Evolutionary conservation across 2,888 invertebrate species (phyloP).

Genomic region (Heliconius aoede): DNA sequence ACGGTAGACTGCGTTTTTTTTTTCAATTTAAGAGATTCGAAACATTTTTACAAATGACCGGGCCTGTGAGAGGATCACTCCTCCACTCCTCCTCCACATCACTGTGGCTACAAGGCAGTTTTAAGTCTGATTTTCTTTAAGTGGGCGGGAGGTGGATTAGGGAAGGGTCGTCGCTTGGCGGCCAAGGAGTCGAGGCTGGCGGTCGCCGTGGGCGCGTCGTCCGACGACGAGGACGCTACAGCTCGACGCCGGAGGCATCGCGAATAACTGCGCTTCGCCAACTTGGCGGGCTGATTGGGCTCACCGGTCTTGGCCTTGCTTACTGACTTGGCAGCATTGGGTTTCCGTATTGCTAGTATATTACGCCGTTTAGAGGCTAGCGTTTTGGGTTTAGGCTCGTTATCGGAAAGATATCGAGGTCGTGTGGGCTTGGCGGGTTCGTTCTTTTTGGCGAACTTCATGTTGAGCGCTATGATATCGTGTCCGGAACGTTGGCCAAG

Average conservation of each 20-base stretch:
- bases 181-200: constrained; percentile 58
- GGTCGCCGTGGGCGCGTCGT: constrained; percentile 61
- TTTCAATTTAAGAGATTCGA: background rate
- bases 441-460: constrained; percentile 28
- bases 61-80: too few species aligned
- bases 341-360: constrained; percentile 74
- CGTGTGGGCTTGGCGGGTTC: constrained; percentile 68
- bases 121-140: constrained; percentile 78
- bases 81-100: too few species aligned
- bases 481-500: constrained; percentile 62
- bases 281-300: constrained; percentile 62
- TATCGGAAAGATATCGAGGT: constrained; percentile 65
- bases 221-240: constrained; percentile 67
- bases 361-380: constrained; percentile 69
- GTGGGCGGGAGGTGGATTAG: constrained; percentile 62
- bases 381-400: constrained; percentile 73
- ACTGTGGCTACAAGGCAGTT: constrained; percentile 70
- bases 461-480: constrained; percentile 22
- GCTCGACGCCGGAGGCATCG: constrained; percentile 52
- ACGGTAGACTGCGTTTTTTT: background rate
- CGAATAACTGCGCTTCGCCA: constrained; percentile 68
- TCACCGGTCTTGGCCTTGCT: constrained; percentile 67
- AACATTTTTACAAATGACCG: background rate
- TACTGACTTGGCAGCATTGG: constrained; percentile 71
- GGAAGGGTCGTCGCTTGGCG: constrained; percentile 65